Evolutionary conservation across 1,140 invertebrate species (phyloP), one percentile per base, ranked within the genome.

Genomic region (Littorina saxatilis): DNA sequence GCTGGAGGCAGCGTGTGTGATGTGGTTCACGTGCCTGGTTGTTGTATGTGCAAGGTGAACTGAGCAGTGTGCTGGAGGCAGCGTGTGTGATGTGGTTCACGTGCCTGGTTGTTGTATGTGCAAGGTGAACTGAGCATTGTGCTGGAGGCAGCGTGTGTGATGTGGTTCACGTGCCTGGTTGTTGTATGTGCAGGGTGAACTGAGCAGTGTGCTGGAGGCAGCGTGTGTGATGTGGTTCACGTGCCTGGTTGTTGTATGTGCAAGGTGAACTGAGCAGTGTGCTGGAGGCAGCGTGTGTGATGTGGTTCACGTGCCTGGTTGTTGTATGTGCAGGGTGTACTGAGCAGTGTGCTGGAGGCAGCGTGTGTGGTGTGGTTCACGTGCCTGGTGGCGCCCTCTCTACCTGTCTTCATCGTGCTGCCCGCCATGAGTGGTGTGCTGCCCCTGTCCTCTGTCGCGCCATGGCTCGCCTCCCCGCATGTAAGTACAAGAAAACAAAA

Each of bases 381-480:
- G 2, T 74, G 74, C 1, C 63, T 73, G 7, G 84, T 85, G 32
- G 81, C 82, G 37, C 52, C 83, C 23, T n/a, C 73, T 39, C 72
- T 85, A 50, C 83, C 86, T 11, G 84, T 87, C 23, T 85, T 72
- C 52, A 63, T 87, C 20, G 55, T 83, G 9, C 72, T 87, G 50
- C 86, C 86, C n/a, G 79, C 82, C 11, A 50, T 82, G 43, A 68
- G 74, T 58, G 66, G 70, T n/a, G 83, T 83, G 2, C 72, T 85
- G 20, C 23, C 75, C 0, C 17, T 83, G 32, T 76, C 84, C 20
- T 37, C 79, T 23, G n/a, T 84, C 11, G n/a, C 52, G 5, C 58
- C 76, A 7, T 40, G 27, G 7, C 37, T 83, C n/a, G n/a, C 73
- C n/a, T 52, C 27, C 43, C 39, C 55, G 37, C 58, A 72, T 39